Evolutionary conservation across 37 sponge, comb jelly and placozoan species (phyloP), one percentile per base, ranked within the genome.

Genomic region (Spongilla lacustris): DNA sequence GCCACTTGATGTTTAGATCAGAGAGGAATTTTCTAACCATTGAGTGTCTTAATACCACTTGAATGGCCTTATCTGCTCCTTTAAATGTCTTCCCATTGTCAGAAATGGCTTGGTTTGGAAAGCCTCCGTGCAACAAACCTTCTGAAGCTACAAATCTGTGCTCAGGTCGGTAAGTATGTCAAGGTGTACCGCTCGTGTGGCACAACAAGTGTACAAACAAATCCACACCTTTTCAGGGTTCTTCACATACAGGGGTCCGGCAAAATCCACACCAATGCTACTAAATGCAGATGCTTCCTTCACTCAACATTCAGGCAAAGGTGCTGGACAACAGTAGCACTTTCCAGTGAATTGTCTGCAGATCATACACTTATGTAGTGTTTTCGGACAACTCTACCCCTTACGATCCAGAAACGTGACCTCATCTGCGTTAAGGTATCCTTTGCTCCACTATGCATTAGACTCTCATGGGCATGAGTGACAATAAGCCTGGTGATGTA

Each of bases 31-130:
- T 38, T 41, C 29, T 38, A 23, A 41, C 79, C 25, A 25, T 49
- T 8, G 58, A 50, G 27, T 78, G 50, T 13, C 29, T 24, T 25
- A 67, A 22, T 2, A 68, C 19, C 13, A 5, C 22, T 32, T 21
- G 25, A 32, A 81, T 31, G 3, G 31, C 3, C 32, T 32, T 81
- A 10, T 31, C 36, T 28, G 82, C 82, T 29, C 36, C 6, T 69
- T 83, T 73, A 26, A 83, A 83, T 4, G 74, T 83, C 28, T 82
- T 73, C 8, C 67, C 85, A 67, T 85, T 85, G 37, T 85, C 78
- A 2, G 72, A 85, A 23, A 84, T 33, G 41, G 74, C 84, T 83
- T 74, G 25, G 6, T 73, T 29, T 14, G n/a, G n/a, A n/a, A n/a
- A n/a, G n/a, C n/a, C n/a, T n/a, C n/a, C n/a, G n/a, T n/a, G 84